Percentiles rank a stretch among this genome's conserved stretches.
Conservation (phyloP, 2,888 invertebrate genomes). For the Herminia tarsipennalis region DNA sequence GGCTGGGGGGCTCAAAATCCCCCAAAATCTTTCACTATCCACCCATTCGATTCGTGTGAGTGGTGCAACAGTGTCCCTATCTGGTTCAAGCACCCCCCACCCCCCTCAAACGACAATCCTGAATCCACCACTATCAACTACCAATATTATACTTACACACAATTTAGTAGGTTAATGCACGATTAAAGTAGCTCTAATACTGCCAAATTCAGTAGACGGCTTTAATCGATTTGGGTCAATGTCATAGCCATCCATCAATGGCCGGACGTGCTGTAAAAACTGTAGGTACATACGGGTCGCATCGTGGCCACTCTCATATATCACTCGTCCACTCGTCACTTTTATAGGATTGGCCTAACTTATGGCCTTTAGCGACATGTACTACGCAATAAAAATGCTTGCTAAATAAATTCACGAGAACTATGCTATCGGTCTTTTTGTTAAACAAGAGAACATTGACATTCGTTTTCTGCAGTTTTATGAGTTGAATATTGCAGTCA, state of each 20-base stretch:
- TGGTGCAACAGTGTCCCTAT: too few relatives aligned
- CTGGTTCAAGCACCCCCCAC: too few relatives aligned
- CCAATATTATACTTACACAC: too few relatives aligned
- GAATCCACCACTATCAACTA: too few relatives aligned
- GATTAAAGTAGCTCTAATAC: constrained; percentile 20
- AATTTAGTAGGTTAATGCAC: too few relatives aligned
- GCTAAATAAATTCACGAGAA: constrained; percentile 7
- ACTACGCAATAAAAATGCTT: constrained; percentile 16
- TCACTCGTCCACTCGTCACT: constrained; percentile 61
- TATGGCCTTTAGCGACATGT: constrained; percentile 25
- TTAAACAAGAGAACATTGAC: constrained; percentile 2
- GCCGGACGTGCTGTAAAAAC: constrained; percentile 55
- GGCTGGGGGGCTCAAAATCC: too few relatives aligned
- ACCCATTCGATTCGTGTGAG: too few relatives aligned
- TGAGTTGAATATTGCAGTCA: too few relatives aligned
- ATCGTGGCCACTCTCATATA: constrained; percentile 58
- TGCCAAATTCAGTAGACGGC: constrained; percentile 36
- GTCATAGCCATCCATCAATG: constrained; percentile 68
- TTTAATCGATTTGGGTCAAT: constrained; percentile 67
- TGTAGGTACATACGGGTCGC: constrained; percentile 56
- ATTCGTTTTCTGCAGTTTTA: too few relatives aligned
- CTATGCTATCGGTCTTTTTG: too few relatives aligned
- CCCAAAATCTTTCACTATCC: too few relatives aligned
- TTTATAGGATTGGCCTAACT: constrained; percentile 38
- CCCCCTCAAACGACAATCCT: too few relatives aligned